Percentiles rank a stretch among this genome's conserved stretches.
Evolutionary conservation across 2,888 invertebrate species (phyloP).

Genomic region (Tetragnatha montana): DNA sequence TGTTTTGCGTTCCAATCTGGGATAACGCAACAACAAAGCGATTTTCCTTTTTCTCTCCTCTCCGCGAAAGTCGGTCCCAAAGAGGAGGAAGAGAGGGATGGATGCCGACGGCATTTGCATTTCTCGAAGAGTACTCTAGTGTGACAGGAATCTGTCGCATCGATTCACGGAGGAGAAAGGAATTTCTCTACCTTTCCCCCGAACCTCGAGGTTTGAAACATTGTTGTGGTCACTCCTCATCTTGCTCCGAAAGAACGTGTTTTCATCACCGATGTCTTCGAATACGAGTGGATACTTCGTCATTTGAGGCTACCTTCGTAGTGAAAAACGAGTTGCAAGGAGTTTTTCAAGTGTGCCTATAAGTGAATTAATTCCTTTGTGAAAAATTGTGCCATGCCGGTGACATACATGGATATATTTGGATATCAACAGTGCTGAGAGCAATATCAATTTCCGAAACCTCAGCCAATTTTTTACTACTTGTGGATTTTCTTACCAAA

Average conservation of each 20-base stretch:
- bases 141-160: constrained; percentile 24
- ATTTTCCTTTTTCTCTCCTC: constrained; percentile 14
- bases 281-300: too few species aligned
- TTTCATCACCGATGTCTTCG: too few species aligned
- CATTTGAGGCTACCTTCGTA: too few species aligned
- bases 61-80: background rate
- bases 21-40: constrained; percentile 45
- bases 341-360: too few species aligned
- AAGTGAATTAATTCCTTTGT: too few species aligned
- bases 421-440: too few species aligned
- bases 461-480: too few species aligned
- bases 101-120: constrained; percentile 22
- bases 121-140: constrained; percentile 17
- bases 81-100: constrained; percentile 19
- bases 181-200: background rate
- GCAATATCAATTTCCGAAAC: too few species aligned
- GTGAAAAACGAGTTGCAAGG: too few species aligned
- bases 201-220: constrained; percentile 33
- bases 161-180: background rate
- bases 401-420: too few species aligned
- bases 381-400: too few species aligned
- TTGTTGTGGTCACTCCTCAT: constrained; percentile 48
- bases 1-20: constrained; percentile 27
- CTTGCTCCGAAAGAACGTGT: background rate
- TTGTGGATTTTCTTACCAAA: too few species aligned